A percentile compares a stretch with the other conserved stretches of the same genome.
Evolutionary conservation across 2,888 invertebrate genomes (phyloP).

Genomic region (Noctua pronuba): DNA sequence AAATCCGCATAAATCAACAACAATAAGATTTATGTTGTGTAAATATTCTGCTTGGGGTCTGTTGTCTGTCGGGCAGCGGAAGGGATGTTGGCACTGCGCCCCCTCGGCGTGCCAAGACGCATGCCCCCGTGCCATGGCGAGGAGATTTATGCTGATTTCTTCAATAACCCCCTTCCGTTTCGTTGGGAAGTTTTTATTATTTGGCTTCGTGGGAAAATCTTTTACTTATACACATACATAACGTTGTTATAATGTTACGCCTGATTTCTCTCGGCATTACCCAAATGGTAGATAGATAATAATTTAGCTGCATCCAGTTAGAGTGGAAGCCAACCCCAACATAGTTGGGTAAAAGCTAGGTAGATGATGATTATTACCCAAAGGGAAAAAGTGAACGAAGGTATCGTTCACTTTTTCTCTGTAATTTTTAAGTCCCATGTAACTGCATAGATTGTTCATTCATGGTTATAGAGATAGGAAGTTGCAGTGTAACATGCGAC

Average conservation of each 20-base stretch:
- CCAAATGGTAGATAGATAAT: too few relatives aligned
- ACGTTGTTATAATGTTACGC: not conserved
- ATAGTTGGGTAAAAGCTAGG: too few relatives aligned
- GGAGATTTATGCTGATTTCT: slow-evolving; percentile 70
- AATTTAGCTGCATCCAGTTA: too few relatives aligned
- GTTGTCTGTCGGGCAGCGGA: slow-evolving; percentile 60
- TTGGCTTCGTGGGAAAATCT: slow-evolving; percentile 9
- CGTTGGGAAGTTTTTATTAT: slow-evolving; percentile 33
- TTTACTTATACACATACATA: not conserved
- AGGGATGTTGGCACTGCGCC: slow-evolving; percentile 64
- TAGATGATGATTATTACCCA: too few relatives aligned
- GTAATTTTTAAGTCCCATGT: too few relatives aligned
- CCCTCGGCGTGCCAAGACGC: slow-evolving; percentile 61
- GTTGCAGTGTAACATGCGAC: too few relatives aligned
- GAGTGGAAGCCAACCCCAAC: too few relatives aligned
- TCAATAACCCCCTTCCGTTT: slow-evolving; percentile 62
- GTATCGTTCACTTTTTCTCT: too few relatives aligned
- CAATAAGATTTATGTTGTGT: slow-evolving; percentile 55
- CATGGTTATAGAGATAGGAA: too few relatives aligned
- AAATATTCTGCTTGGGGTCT: slow-evolving; percentile 51
- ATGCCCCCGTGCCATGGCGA: slow-evolving; percentile 41
- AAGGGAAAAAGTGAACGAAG: too few relatives aligned
- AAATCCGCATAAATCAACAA: slow-evolving; percentile 46
- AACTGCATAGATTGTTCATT: too few relatives aligned
- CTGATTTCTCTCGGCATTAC: not conserved